phyloP scores from a whole-genome alignment of 1,140 invertebrate species.

The Zaprionus ghesquierei region DNA sequence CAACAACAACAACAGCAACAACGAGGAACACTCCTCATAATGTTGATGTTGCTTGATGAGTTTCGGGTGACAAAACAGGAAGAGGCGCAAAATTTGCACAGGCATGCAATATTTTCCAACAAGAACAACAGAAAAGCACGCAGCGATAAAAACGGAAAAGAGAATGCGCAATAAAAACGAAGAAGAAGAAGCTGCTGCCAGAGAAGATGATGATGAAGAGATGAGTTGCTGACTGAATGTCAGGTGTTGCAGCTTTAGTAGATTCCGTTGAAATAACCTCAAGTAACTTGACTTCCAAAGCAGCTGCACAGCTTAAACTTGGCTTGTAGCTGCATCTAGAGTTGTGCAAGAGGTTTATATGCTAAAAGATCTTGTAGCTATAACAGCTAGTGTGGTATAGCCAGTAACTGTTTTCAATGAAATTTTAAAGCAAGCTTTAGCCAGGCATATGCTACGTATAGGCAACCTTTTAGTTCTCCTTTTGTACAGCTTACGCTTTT shows the following conservation, averaged over 20 bases:
- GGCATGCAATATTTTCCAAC: constrained; percentile 63
- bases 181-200: background rate
- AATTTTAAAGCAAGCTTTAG: too few relatives aligned
- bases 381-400: background rate
- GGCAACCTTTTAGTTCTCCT: too few relatives aligned
- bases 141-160: background rate
- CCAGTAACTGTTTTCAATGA: background rate
- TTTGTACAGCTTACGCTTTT: too few relatives aligned
- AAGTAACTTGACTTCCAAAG: constrained; percentile 3
- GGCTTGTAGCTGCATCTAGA: background rate
- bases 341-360: background rate
- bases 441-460: too few relatives aligned
- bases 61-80: constrained; percentile 76
- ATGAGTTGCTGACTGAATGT: background rate
- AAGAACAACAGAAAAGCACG: constrained; percentile 30
- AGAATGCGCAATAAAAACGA: background rate
- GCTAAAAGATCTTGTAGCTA: background rate
- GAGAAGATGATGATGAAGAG: background rate
- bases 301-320: background rate
- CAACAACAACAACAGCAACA: constrained; percentile 30
- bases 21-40: constrained; percentile 32
- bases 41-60: constrained; percentile 69
- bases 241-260: constrained; percentile 6
- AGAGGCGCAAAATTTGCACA: constrained; percentile 78
- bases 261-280: background rate